Evolutionary conservation across 2,113 vertebrate species (phyloP).

Genomic region (Rhinogobius similis): DNA sequence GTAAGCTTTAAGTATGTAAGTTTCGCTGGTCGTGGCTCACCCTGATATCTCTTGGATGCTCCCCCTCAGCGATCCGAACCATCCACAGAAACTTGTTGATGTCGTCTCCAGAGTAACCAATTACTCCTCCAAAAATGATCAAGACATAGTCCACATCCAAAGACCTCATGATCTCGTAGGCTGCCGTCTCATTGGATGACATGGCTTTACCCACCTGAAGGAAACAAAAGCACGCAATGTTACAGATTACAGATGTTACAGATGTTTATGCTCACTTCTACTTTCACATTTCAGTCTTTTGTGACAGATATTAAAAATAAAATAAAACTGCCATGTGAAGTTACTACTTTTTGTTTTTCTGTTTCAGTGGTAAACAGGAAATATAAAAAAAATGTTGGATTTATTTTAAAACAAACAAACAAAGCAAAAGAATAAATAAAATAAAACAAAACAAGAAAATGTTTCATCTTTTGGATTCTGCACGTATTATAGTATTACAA

Average conservation of each 20-base stretch:
- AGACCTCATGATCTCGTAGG: slow-evolving; percentile 95
- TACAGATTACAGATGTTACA: too few relatives aligned
- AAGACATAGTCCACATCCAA: slow-evolving; percentile 96
- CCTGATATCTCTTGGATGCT: slow-evolving; percentile 96
- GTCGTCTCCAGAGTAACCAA: slow-evolving; percentile 96
- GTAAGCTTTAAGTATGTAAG: background rate
- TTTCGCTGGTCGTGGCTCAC: slow-evolving; percentile 70
- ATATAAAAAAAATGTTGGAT: too few relatives aligned
- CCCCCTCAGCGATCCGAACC: slow-evolving; percentile 97
- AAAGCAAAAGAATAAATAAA: too few relatives aligned
- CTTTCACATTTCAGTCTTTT: too few relatives aligned
- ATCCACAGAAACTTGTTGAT: slow-evolving; percentile 99
- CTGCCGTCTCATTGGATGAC: slow-evolving; percentile 95
- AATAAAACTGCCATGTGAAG: too few relatives aligned
- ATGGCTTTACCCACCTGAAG: slow-evolving; percentile 95
- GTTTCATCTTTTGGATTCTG: background rate
- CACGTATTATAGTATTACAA: background rate
- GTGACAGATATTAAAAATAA: too few relatives aligned
- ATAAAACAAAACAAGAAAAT: too few relatives aligned
- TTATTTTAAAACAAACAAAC: too few relatives aligned
- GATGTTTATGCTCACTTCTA: too few relatives aligned
- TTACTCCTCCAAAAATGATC: slow-evolving; percentile 97
- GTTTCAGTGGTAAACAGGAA: too few relatives aligned
- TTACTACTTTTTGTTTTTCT: too few relatives aligned
- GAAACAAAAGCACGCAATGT: background rate